These are phyloP conservation scores for Cataglyphis rosenhaueri DNA, from an alignment of 2,888 invertebrate species.

Conservation along the genomic window DNA sequence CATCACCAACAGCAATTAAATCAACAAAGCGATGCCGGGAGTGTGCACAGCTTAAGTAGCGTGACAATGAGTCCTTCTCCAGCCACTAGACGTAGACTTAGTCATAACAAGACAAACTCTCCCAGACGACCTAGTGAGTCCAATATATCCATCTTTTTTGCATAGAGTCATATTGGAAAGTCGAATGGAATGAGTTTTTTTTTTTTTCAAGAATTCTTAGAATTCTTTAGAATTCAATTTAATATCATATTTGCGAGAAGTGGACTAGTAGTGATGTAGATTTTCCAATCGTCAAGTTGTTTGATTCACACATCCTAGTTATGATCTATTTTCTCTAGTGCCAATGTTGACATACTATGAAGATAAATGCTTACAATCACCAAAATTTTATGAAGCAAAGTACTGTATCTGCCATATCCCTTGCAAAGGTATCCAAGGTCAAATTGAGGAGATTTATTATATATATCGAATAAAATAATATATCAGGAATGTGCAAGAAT, in stretches of 20 bases:
- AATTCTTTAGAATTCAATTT: constrained; percentile 28
- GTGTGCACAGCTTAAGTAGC: constrained; percentile 79
- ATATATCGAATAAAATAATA: constrained; percentile 62
- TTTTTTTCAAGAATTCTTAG: constrained; percentile 22
- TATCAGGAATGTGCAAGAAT: constrained; percentile 67
- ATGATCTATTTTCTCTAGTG: constrained; percentile 81
- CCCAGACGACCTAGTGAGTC: constrained; percentile 86
- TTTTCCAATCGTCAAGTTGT: constrained; percentile 67
- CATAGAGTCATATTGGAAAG: constrained; percentile 17
- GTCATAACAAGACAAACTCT: constrained; percentile 85
- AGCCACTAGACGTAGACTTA: constrained; percentile 85
- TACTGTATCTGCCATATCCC: constrained; percentile 81
- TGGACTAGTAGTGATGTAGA: constrained; percentile 71
- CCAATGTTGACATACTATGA: constrained; percentile 82
- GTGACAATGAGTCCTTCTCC: constrained; percentile 85
- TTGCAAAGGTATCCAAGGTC: constrained; percentile 80
- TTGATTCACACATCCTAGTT: constrained; percentile 67
- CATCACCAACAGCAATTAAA: constrained; percentile 95
- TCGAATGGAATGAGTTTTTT: constrained; percentile 35
- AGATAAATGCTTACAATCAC: constrained; percentile 82
- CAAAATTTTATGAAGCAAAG: constrained; percentile 82
- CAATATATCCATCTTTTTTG: constrained; percentile 50
- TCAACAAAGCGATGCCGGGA: constrained; percentile 87
- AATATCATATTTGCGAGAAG: constrained; percentile 54
- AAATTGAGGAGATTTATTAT: constrained; percentile 70